Evolutionary conservation across 2,797 vertebrate species (phyloP).

Genomic region (Protosalanx chinensis): DNA sequence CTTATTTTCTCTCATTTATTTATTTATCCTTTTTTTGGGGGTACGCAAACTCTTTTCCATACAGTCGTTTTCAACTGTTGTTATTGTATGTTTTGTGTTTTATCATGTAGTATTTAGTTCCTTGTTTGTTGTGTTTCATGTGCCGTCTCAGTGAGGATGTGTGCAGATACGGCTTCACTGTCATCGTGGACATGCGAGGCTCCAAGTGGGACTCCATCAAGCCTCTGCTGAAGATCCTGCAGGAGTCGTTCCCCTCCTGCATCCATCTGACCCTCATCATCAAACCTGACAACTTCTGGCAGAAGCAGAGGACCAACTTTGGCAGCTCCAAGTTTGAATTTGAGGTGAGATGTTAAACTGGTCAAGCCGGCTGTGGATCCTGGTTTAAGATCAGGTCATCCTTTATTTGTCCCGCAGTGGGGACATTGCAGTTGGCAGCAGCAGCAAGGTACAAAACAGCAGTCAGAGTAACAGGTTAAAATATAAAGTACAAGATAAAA

Average conservation of each 20-base stretch:
- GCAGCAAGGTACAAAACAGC: too few relatives aligned
- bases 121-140: neutral
- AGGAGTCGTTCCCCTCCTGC: constrained; percentile 89
- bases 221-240: constrained; percentile 96
- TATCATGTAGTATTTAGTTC: neutral
- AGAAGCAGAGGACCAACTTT: constrained; percentile 98
- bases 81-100: neutral
- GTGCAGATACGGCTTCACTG: constrained; percentile 93
- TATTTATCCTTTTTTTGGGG: neutral
- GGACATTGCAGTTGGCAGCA: too few relatives aligned
- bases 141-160: constrained; percentile 77
- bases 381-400: too few relatives aligned
- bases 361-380: too few relatives aligned
- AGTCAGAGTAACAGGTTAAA: too few relatives aligned
- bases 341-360: constrained; percentile 74
- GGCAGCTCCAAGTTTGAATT: constrained; percentile 99
- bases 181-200: constrained; percentile 99
- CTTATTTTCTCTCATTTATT: neutral
- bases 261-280: constrained; percentile 93
- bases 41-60: neutral
- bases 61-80: neutral
- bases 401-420: too few relatives aligned
- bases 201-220: constrained; percentile 99
- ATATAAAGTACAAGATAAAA: too few relatives aligned
- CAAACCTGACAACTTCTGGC: constrained; percentile 99